A percentile compares a stretch with the other conserved stretches of the same genome.
These are phyloP conservation scores for Aulostomus chinensis DNA, from an alignment of 2,797 vertebrate genomes.

Conservation along the genomic window DNA sequence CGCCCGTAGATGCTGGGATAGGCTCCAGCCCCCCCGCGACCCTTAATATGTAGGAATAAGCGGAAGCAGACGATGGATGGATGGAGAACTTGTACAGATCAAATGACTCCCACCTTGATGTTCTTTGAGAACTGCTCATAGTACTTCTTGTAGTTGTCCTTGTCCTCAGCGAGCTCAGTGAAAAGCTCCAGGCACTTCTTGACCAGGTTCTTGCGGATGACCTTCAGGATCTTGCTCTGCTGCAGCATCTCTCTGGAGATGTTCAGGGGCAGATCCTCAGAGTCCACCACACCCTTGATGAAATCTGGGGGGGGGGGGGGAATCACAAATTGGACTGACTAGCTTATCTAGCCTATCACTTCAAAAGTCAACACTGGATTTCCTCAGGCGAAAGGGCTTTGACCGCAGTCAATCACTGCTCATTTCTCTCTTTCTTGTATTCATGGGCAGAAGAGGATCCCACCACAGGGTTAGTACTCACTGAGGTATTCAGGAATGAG, in stretches of 20 bases:
- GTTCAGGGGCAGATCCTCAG: conserved; percentile 92
- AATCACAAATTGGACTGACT: too few species aligned
- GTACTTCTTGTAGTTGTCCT: conserved; percentile 93
- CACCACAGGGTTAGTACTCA: conserved; percentile 66
- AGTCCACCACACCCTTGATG: conserved; percentile 94
- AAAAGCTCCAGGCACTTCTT: conserved; percentile 97
- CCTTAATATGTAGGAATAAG: too few species aligned
- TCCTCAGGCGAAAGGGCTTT: too few species aligned
- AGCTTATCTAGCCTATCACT: too few species aligned
- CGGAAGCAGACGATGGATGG: too few species aligned
- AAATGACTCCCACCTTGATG: conserved; percentile 83
- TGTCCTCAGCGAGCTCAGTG: conserved; percentile 88
- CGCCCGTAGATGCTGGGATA: too few species aligned
- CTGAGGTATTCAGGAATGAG: conserved; percentile 93
- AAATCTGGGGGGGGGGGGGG: conserved; percentile 78
- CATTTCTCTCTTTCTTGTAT: too few species aligned
- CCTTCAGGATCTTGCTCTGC: conserved; percentile 97
- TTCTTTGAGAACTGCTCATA: conserved; percentile 96
- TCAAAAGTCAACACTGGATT: too few species aligned
- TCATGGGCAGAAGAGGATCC: too few species aligned
- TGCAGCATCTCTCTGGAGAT: conserved; percentile 98
- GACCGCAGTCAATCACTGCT: too few species aligned
- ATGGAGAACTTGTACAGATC: too few species aligned
- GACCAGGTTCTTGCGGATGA: conserved; percentile 96
- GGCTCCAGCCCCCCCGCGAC: too few species aligned